phyloP scores from a whole-genome alignment of 2,113 vertebrate genomes.

The Stegastes partitus region DNA sequence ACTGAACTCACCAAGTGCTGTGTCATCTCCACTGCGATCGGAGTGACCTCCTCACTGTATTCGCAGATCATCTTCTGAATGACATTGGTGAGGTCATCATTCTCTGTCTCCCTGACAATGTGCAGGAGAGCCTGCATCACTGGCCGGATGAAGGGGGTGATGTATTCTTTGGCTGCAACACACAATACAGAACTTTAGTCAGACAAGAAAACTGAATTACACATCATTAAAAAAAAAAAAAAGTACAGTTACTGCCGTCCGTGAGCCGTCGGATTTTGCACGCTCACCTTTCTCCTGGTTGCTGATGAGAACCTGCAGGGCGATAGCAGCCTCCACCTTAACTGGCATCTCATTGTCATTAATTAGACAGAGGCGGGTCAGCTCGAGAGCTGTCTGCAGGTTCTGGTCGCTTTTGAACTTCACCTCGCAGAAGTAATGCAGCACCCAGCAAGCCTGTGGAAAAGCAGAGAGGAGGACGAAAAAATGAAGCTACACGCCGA shows the following conservation, averaged over 20 bases:
- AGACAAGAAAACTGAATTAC: neutral
- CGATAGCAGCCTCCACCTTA: conserved; percentile 98
- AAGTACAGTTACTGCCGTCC: neutral
- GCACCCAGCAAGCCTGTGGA: conserved; percentile 96
- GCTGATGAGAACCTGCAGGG: conserved; percentile 97
- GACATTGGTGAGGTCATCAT: conserved; percentile 98
- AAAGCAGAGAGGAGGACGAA: neutral
- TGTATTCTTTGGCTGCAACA: conserved; percentile 95
- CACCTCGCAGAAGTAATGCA: conserved; percentile 99
- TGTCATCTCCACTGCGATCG: conserved; percentile 99
- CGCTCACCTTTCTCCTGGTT: conserved; percentile 97
- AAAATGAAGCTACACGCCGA: neutral
- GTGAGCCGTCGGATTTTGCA: neutral
- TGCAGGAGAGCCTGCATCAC: conserved; percentile 99
- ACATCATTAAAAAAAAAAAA: neutral
- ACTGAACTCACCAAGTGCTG: conserved; percentile 93
- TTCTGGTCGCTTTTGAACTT: conserved; percentile 99
- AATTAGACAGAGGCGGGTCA: conserved; percentile 95
- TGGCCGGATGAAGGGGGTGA: conserved; percentile 95
- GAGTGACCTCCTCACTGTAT: conserved; percentile 99
- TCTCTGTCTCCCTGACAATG: conserved; percentile 98
- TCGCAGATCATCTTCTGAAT: conserved; percentile 99
- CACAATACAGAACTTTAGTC: neutral
- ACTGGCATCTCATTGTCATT: conserved; percentile 99
- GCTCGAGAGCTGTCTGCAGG: conserved; percentile 94